These are phyloP conservation scores for Pedetes capensis DNA, from an alignment of 2,113 vertebrate species.

Conservation along the genomic window DNA sequence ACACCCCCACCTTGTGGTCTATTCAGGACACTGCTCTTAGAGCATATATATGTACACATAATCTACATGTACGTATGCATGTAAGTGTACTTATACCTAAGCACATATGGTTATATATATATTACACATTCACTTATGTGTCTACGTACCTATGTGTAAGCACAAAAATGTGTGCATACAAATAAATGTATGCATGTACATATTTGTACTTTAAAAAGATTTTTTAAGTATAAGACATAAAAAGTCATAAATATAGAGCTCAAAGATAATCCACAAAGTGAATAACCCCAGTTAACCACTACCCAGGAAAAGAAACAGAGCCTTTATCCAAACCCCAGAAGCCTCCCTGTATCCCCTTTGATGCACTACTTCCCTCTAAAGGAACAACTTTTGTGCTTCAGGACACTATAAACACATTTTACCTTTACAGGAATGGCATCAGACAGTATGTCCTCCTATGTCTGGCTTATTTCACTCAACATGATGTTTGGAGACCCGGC, in stretches of 20 bases:
- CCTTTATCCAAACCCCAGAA: not conserved
- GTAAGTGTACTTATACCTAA: not conserved
- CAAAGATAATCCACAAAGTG: not conserved
- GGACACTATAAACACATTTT: not conserved
- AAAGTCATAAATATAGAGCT: not conserved
- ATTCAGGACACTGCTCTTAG: not conserved
- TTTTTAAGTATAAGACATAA: not conserved
- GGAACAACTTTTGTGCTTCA: not conserved
- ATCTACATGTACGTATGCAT: no score
- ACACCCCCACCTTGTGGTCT: slow-evolving; percentile 46
- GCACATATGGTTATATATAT: fast-evolving
- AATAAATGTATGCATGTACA: not conserved
- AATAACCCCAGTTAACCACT: not conserved
- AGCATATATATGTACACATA: no score
- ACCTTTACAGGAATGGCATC: not conserved
- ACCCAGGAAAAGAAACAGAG: not conserved
- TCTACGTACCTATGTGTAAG: not conserved
- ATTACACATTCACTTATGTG: no score
- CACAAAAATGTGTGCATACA: no score
- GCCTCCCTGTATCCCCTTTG: not conserved
- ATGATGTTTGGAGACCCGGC: not conserved
- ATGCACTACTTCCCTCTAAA: not conserved
- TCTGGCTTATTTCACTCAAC: not conserved
- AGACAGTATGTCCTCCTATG: not conserved
- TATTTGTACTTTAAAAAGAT: not conserved